Base-by-base conservation (phyloP, 2,888 invertebrate genomes). In the Drosophila demipolita region DNA sequence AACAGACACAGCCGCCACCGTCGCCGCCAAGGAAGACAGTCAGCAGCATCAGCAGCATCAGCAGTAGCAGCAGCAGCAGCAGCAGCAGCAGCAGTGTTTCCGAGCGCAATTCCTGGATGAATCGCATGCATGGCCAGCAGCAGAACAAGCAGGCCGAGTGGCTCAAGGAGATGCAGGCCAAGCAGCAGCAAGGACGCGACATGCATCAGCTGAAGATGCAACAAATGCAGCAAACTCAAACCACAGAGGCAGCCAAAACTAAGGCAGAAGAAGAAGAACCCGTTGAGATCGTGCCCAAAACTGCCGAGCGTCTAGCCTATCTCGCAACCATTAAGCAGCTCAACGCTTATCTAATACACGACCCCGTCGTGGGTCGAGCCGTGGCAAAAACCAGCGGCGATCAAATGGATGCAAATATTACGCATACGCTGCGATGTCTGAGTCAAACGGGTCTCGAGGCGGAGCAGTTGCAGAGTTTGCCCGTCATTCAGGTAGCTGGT, bases 401-500 rank as follows among this genome's bases (percentile, higher is more conserved):
- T 1, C 26, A 61, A 11, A n/a, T 17, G 4, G 82, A 86, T 26
- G 77, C 87, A 0, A 67, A 72, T 5, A 71, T 87, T 3, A 69
- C 68, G 33, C 80, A 90, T 3, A 87, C 89, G 6, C 45, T 79
- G 40, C 73, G 53, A 33, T 90, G 77, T 32, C 68, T 87, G 6
- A 55, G 49, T 7, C 71, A 71, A 9, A 73, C 89, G 0, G 87
- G 83, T 1, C 26, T 78, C 1, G 57, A 57, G 8, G n/a, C 29
- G 15, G 32, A 42, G 5, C 50, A 86, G 0, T 73, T 87, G n/a
- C 60, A 73, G 32, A 15, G 20, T 4, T 66, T 90, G 8, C 87
- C 87, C 0, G 75, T 90, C 1, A 87, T 87, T 15, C 87, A 90
- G 52, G 74, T 87, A 26, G 83, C 87, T 0, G 87, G 87, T 2